Evolutionary conservation across 2,113 vertebrate genomes (phyloP).

Genomic region (Oreotragus oreotragus): DNA sequence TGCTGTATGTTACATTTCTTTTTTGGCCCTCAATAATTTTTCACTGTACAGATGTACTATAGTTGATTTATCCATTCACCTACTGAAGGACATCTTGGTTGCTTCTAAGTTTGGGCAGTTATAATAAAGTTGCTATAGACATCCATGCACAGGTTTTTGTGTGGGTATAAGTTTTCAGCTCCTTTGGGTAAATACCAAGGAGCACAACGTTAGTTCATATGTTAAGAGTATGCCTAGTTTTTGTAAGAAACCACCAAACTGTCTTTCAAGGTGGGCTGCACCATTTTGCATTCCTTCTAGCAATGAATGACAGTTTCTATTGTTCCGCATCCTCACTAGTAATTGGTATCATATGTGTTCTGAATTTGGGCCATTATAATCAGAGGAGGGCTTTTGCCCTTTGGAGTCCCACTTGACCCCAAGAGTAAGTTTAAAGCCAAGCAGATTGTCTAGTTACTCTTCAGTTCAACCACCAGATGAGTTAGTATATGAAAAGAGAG

Average conservation of each 20-base stretch:
- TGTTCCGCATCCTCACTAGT: not conserved
- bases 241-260: not conserved
- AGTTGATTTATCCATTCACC: not conserved
- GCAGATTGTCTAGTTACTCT: not conserved
- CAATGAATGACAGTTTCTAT: not conserved
- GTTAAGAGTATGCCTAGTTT: not conserved
- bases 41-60: not conserved
- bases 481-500: not conserved
- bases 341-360: not conserved
- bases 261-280: not conserved
- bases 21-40: not conserved
- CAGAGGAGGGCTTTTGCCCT: not conserved
- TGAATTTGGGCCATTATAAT: not conserved
- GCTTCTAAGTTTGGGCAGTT: not conserved
- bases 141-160: not conserved
- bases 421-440: not conserved
- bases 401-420: not conserved
- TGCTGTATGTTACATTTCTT: not conserved
- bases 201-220: not conserved
- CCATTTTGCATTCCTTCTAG: not conserved
- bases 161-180: not conserved
- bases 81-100: not conserved
- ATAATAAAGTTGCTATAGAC: not conserved
- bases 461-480: not conserved
- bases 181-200: not conserved